Conservation (phyloP, 2,888 invertebrate genomes). For the Hemicrepidius hirtus region DNA sequence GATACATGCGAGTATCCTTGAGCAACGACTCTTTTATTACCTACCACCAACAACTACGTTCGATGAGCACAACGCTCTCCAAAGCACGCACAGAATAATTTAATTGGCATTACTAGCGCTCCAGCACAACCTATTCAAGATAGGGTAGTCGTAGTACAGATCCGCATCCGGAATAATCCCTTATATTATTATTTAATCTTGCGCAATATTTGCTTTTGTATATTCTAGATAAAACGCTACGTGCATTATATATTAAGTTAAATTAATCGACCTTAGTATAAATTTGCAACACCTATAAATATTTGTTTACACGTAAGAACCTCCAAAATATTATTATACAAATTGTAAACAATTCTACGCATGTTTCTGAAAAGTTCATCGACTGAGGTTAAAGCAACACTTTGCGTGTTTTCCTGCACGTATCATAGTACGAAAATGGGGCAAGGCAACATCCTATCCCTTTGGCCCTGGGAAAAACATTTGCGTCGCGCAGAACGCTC, state of each 20-base stretch:
- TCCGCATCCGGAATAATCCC: too few species aligned
- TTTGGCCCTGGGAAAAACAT: not conserved
- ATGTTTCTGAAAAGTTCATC: constrained; percentile 23
- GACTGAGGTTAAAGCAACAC: constrained; percentile 21
- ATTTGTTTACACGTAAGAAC: not conserved
- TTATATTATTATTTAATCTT: too few species aligned
- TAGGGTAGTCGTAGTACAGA: too few species aligned
- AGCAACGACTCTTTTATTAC: constrained; percentile 17
- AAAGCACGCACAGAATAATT: not conserved
- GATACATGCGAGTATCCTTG: constrained; percentile 15
- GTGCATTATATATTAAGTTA: too few species aligned
- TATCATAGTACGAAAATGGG: constrained; percentile 25
- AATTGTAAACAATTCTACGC: constrained; percentile 18
- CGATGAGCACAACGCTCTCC: not conserved
- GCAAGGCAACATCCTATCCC: constrained; percentile 15
- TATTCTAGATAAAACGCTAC: too few species aligned
- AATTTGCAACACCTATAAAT: not conserved
- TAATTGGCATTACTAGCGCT: too few species aligned
- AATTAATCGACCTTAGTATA: not conserved
- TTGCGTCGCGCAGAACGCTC: not conserved
- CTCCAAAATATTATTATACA: not conserved
- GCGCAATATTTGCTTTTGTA: too few species aligned
- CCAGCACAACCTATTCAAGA: too few species aligned
- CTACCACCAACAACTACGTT: not conserved
- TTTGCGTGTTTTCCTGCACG: constrained; percentile 17